A percentile compares a stretch with the other conserved stretches of the same genome.
Evolutionary conservation across 2,888 invertebrate genomes (phyloP).

Genomic region (Archaeoteleia sp.): DNA sequence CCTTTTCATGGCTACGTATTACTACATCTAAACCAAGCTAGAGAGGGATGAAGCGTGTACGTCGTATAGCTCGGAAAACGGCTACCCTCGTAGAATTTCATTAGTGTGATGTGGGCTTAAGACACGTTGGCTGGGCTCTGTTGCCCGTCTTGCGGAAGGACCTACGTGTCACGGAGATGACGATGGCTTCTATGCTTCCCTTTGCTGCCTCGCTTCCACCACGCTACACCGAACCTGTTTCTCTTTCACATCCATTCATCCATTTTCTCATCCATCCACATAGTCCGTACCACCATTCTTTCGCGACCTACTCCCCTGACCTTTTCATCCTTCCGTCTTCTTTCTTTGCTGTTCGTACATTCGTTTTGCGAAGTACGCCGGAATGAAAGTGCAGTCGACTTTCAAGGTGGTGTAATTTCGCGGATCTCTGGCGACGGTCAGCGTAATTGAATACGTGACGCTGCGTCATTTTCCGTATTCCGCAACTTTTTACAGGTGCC

Average conservation of each 20-base stretch:
- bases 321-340: slow-evolving; percentile 23
- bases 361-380: slow-evolving; percentile 20
- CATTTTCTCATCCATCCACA: slow-evolving; percentile 13
- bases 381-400: slow-evolving; percentile 37
- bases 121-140: slow-evolving; percentile 43
- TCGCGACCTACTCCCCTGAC: slow-evolving; percentile 13
- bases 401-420: slow-evolving; percentile 57
- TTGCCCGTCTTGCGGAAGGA: slow-evolving; percentile 30
- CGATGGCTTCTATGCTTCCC: slow-evolving; percentile 8
- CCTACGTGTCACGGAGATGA: slow-evolving; percentile 24
- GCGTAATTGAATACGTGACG: slow-evolving; percentile 69
- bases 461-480: slow-evolving; percentile 60
- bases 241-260: slow-evolving; percentile 18
- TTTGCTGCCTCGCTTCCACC: slow-evolving; percentile 2
- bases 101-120: slow-evolving; percentile 59
- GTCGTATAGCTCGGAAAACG: slow-evolving; percentile 9
- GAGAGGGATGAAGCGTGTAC: neutral
- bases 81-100: slow-evolving; percentile 62
- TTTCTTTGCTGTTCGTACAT: slow-evolving; percentile 24
- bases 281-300: slow-evolving; percentile 1
- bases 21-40: slow-evolving; percentile 1
- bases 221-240: slow-evolving; percentile 4
- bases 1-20: neutral
- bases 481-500: slow-evolving; percentile 35
- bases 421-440: slow-evolving; percentile 56